Base-by-base conservation (phyloP, 2,113 vertebrate genomes). In the Oreochromis aureus region DNA sequence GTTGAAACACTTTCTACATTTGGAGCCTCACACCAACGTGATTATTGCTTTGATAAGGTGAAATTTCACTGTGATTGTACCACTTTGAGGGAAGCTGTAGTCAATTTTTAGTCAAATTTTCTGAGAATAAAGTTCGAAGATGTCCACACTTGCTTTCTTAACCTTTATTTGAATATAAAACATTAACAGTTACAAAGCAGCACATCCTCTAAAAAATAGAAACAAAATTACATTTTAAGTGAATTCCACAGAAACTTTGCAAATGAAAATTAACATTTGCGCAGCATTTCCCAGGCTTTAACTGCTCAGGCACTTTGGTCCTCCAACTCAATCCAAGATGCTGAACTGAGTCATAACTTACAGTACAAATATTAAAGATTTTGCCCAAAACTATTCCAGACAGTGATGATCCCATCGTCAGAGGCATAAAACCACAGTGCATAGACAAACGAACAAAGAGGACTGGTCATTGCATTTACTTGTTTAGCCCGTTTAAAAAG, bases 101-200 rank as follows among this genome's bases (percentile, higher is more conserved):
- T 56, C 34, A 2, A 30, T 16, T 32, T 56, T 32, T 10, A 32
- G 15, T 61, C 32, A 8, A 32, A 2, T 54, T 32, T 19, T 61
- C 13, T 76, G 24, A 76, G 41, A 76, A 51, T 78, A 78, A 78
- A 78, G 44, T 32, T 78, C 6, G 1, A 32, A 51, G 4, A 78
- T 12, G 18, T 48, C 41, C 4, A 19, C 27, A 51, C 27, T 78
- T 78, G 24, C 10, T 32, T 51, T n/a, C n/a, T n/a, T 69, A 39
- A 39, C 19, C 11, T 78, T 78, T 71, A 13, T 56, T 34, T 73
- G 12, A 63, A 80, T 86, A 93, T 7, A 91, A 89, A 84, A 88
- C 32, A 91, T 90, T 87, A 91, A 81, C 90, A 69, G 34, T 82
- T 51, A 44, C 32, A 87, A 58, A 86, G 4, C 9, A 61, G 73